Evolutionary conservation across 2,113 vertebrate genomes (phyloP).

Genomic region (Vanacampus margaritifer): DNA sequence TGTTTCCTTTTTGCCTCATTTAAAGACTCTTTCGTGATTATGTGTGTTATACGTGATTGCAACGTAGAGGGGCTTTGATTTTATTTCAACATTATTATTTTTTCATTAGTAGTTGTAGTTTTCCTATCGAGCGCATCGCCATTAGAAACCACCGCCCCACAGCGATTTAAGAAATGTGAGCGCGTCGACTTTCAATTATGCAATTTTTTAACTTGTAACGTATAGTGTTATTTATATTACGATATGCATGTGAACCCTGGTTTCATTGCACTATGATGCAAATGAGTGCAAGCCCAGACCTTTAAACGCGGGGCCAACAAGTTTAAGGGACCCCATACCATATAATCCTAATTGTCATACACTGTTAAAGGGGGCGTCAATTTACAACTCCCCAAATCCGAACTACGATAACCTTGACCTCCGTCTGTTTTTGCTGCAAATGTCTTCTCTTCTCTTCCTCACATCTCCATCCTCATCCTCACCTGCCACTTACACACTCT

Average conservation of each 20-base stretch:
- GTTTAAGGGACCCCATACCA: neutral
- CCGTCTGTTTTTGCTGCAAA: constrained; percentile 87
- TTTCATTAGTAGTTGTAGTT: neutral
- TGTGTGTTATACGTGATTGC: neutral
- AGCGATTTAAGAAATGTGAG: neutral
- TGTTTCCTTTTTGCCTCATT: too few relatives aligned
- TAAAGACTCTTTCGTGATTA: too few relatives aligned
- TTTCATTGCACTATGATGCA: neutral
- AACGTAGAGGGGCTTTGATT: neutral
- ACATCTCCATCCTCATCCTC: constrained; percentile 3
- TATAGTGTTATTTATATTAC: neutral
- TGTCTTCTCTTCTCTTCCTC: constrained; percentile 17
- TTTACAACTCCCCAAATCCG: constrained; percentile 63
- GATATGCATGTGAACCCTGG: neutral
- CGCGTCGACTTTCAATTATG: neutral
- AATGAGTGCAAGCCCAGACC: neutral
- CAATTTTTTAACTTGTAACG: too few relatives aligned
- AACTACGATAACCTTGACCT: constrained; percentile 81
- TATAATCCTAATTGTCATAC: neutral
- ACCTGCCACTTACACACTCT: constrained; percentile 14
- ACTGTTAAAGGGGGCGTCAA: constrained; percentile 15
- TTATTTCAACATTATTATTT: neutral
- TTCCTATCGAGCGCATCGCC: neutral
- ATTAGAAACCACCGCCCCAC: neutral
- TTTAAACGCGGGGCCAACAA: neutral